Evolutionary conservation across 2,888 invertebrate genomes (phyloP), one percentile per base, ranked within the genome.

Genomic region (Dromius quadrimaculatus): DNA sequence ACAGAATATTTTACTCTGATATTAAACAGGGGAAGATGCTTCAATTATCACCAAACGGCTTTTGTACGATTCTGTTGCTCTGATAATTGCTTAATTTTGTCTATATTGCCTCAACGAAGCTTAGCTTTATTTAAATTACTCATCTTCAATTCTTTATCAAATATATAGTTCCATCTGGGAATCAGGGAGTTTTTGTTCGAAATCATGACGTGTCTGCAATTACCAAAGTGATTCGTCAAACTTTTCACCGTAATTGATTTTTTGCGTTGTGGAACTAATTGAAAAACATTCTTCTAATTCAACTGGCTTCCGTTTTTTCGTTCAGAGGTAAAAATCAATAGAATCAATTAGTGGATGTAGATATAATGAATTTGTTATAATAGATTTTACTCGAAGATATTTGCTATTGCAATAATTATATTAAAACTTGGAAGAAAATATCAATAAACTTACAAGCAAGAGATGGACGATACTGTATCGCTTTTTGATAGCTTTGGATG

Each of bases 361-460:
- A n/a, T n/a, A n/a, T n/a, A n/a, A n/a, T n/a, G n/a, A n/a, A n/a
- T n/a, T n/a, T n/a, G n/a, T n/a, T n/a, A n/a, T n/a, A n/a, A n/a
- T n/a, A n/a, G n/a, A n/a, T n/a, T n/a, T n/a, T n/a, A n/a, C n/a
- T n/a, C n/a, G n/a, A n/a, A n/a, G n/a, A n/a, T n/a, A n/a, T n/a
- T n/a, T n/a, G n/a, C n/a, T n/a, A n/a, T n/a, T n/a, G n/a, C n/a
- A n/a, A n/a, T n/a, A n/a, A n/a, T n/a, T n/a, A n/a, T n/a, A n/a
- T n/a, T n/a, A n/a, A n/a, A n/a, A n/a, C n/a, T n/a, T n/a, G n/a
- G n/a, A n/a, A n/a, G n/a, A n/a, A n/a, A n/a, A n/a, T n/a, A n/a
- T n/a, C n/a, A n/a, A n/a, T n/a, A n/a, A 17, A 92, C 94, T 93
- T 87, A 97, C 97, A 88, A 81, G 96, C 95, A 84, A 97, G 88